Evolutionary conservation across 2,888 invertebrate genomes (phyloP).

Genomic region (Conops quadrifasciatus): DNA sequence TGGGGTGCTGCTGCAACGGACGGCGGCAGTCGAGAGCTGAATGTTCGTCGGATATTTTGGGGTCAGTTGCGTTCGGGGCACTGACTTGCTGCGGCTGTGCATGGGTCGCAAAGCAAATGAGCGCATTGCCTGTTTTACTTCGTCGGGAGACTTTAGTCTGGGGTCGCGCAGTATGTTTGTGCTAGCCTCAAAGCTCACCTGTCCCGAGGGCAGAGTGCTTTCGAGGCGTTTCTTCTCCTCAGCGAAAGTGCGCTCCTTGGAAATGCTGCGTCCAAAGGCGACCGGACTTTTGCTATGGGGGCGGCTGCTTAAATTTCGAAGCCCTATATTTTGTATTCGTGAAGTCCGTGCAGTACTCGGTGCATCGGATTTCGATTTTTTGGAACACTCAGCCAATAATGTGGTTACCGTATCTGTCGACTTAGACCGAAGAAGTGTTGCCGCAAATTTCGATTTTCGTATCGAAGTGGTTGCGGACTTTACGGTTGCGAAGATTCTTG

Average conservation of each 20-base stretch:
- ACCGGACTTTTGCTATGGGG: slow-evolving; percentile 65
- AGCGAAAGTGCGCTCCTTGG: slow-evolving; percentile 71
- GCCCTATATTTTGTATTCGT: slow-evolving; percentile 53
- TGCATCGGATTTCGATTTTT: slow-evolving; percentile 46
- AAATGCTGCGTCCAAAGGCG: slow-evolving; percentile 65
- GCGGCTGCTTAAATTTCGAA: slow-evolving; percentile 58
- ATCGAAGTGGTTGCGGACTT: background rate
- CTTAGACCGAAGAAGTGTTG: slow-evolving; percentile 59
- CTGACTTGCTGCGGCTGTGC: slow-evolving; percentile 59
- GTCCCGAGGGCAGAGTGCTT: slow-evolving; percentile 58
- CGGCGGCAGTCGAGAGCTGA: slow-evolving; percentile 47
- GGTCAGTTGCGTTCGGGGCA: slow-evolving; percentile 51
- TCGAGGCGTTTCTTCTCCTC: slow-evolving; percentile 68
- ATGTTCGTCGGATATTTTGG: slow-evolving; percentile 19
- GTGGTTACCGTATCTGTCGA: slow-evolving; percentile 60
- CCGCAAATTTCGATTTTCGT: background rate
- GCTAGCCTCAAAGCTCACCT: slow-evolving; percentile 62
- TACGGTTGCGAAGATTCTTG: slow-evolving; percentile 33
- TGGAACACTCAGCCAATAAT: slow-evolving; percentile 45
- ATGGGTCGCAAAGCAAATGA: slow-evolving; percentile 59
- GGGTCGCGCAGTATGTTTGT: slow-evolving; percentile 66
- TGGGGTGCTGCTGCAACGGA: slow-evolving; percentile 10
- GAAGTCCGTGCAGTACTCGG: slow-evolving; percentile 40
- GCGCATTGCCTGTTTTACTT: slow-evolving; percentile 68
- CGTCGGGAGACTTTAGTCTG: slow-evolving; percentile 70